Evolutionary conservation across 1,140 invertebrate genomes (phyloP), one percentile per base, ranked within the genome.

Genomic region (Brachionus plicatilis): DNA sequence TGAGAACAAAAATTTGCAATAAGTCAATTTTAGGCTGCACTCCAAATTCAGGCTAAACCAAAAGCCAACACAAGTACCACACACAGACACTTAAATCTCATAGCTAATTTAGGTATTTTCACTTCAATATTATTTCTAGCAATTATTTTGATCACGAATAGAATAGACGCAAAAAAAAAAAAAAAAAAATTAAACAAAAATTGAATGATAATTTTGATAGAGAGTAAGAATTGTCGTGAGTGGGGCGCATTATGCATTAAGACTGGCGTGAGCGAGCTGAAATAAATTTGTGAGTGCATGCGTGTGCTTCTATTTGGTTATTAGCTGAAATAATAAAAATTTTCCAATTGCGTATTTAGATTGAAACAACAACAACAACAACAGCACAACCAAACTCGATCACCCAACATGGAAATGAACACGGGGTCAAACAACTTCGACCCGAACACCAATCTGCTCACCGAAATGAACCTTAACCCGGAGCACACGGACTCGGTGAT

Each of bases 381-480:
- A n/a, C n/a, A n/a, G n/a, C n/a, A 37, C 33, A 37, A 37, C 3
- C 4, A 37, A 68, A 68, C 27, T 41, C 12, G 27, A 33, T 33
- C 27, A 33, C 33, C 33, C 27, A 41, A 68, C 17, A 72, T 72
- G 68, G 68, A 72, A 72, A 72, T 72, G 11, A 72, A 72, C 41
- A 24, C 68, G 41, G 68, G 68, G 37, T 72, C 68, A 20, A 72
- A 43, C 33, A 72, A 72, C 68, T 72, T 72, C 37, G 68, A 72
- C 37, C 68, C 68, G 11, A 72, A 72, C 37, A 72, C 68, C 14
- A 72, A 72, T 11, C 41, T 72, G 2, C 41, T 72, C n/a, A 72
- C 33, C 37, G 68, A 72, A 72, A 72, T 72, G 68, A 72, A 72
- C 17, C 68, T 72, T 17, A 72, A 72, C 17, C 68, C 68, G 14